Conservation (phyloP, 2,797 vertebrate species). For the Dryobates pubescens region DNA sequence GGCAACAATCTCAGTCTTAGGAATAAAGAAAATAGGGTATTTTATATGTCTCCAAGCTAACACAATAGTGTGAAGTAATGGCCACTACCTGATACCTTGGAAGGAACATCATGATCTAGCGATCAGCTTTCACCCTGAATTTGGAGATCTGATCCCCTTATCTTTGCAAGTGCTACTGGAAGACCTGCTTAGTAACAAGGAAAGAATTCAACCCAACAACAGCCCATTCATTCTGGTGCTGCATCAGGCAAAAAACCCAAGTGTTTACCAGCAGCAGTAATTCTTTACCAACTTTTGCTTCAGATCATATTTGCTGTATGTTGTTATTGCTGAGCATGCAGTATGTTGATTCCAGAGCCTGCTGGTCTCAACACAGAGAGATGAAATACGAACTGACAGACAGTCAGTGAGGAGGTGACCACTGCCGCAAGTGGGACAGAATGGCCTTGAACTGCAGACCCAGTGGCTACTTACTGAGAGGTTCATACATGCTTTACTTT, state of each 20-base stretch:
- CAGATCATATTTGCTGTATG: neutral
- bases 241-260: neutral
- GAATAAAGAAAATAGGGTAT: neutral
- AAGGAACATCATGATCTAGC: slow-evolving; percentile 26
- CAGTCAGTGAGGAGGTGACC: too few species aligned
- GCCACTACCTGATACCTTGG: slow-evolving; percentile 3
- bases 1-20: neutral
- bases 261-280: slow-evolving; percentile 3
- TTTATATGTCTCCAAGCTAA: neutral
- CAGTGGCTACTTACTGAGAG: too few species aligned
- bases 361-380: too few species aligned
- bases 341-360: too few species aligned
- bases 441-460: too few species aligned
- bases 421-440: too few species aligned
- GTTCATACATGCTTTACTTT: too few species aligned
- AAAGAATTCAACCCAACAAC: slow-evolving; percentile 54
- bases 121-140: slow-evolving; percentile 47
- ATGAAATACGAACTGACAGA: too few species aligned
- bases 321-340: too few species aligned
- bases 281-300: slow-evolving; percentile 33
- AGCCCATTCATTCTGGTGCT: slow-evolving; percentile 16
- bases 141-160: slow-evolving; percentile 57
- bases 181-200: slow-evolving; percentile 47
- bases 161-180: slow-evolving; percentile 40
- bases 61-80: neutral